Conservation (phyloP, 2,888 invertebrate species). For the Clivina fossor region DNA sequence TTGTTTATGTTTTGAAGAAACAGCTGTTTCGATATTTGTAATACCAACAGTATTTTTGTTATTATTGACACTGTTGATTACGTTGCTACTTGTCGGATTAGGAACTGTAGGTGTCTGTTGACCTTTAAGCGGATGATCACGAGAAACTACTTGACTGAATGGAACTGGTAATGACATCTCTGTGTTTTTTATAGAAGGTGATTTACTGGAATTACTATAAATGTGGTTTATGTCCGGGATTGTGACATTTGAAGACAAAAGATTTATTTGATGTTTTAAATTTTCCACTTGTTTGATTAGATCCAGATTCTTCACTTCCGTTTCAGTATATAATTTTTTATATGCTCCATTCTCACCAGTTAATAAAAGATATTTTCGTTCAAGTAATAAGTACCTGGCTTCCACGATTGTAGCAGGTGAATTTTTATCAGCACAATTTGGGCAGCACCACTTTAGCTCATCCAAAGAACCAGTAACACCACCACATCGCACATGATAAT, state of each 20-base stretch:
- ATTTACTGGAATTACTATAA: background rate
- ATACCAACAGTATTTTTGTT: no score
- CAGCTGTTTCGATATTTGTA: background rate
- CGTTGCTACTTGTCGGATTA: background rate
- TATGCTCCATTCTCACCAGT: background rate
- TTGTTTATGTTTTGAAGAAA: background rate
- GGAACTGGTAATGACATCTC: background rate
- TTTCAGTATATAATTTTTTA: background rate
- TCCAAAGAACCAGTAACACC: background rate
- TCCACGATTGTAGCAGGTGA: background rate
- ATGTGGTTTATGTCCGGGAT: background rate
- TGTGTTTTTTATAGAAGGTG: background rate
- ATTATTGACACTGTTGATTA: background rate
- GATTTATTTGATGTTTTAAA: background rate
- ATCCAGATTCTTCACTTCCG: background rate
- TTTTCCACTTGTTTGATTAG: background rate
- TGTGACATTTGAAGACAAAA: background rate
- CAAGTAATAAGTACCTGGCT: background rate
- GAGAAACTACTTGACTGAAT: no score
- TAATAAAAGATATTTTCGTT: background rate
- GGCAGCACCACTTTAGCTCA: background rate
- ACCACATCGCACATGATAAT: background rate
- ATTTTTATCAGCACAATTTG: slow-evolving; percentile 5
- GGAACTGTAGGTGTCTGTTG: no score
- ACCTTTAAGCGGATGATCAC: background rate